Evolutionary conservation across 2,797 vertebrate species (phyloP).

Genomic region (Odontamblyopus rebecca): DNA sequence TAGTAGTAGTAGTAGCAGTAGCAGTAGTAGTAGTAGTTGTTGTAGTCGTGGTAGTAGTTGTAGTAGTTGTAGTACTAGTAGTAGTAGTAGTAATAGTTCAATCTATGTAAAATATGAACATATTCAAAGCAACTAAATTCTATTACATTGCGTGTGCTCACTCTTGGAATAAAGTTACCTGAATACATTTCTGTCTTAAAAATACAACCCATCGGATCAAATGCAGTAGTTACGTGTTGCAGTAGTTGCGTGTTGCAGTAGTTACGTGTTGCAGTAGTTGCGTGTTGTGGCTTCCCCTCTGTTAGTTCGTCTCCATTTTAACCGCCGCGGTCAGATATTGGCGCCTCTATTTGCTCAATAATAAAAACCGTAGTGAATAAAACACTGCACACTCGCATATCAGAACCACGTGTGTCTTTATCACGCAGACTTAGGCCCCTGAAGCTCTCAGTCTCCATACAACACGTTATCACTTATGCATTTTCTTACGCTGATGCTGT

Average conservation of each 20-base stretch:
- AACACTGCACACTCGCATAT: not conserved
- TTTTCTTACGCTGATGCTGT: not conserved
- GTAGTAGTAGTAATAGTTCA: not conserved
- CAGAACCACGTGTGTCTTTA: not conserved
- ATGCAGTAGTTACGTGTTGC: not conserved
- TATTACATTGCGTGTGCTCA: not conserved
- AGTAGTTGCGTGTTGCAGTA: no score
- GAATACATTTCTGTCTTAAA: no score
- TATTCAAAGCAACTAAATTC: not conserved
- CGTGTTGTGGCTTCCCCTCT: not conserved
- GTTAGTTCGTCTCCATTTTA: not conserved
- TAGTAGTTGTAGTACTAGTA: no score
- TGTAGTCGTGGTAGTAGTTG: no score
- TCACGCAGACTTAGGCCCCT: not conserved
- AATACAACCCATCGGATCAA: not conserved
- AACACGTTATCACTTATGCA: not conserved
- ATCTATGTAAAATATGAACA: not conserved
- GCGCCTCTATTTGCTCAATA: conserved; percentile 4
- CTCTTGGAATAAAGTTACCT: not conserved
- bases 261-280: no score
- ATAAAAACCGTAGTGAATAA: conserved; percentile 5
- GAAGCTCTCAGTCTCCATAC: not conserved
- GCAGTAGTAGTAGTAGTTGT: no score
- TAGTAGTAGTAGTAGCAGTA: no score
- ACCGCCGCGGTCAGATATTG: not conserved